Evolutionary conservation across 2,113 vertebrate genomes (phyloP), one percentile per base, ranked within the genome.

Genomic region (Apaloderma vittatum): DNA sequence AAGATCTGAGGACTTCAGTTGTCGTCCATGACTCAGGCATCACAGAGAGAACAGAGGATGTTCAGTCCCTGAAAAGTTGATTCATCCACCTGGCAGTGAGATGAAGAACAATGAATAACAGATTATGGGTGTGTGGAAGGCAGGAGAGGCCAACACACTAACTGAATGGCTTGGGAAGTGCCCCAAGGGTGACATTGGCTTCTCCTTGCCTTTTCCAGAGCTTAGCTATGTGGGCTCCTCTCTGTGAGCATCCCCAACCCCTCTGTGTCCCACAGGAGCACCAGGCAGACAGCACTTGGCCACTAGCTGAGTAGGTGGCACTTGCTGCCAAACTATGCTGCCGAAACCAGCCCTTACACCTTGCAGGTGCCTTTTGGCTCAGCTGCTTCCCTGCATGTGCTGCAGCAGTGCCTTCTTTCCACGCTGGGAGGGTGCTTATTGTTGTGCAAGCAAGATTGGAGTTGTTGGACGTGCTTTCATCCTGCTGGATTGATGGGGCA

Each of bases 31-130:
- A 95, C 62, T 96, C 21, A 19, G 62, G 85, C 63, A 79, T 83
- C 81, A 76, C 7, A 2, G 48, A 29, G 58, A 92, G 54, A 89
- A 74, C 21, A 75, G 79, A 97, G 87, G 79, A 73, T 43, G 65
- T 94, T 91, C 84, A 91, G 63, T 91, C n/a, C 51, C 94, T 85
- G 94, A 85, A 86, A 93, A 77, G 40, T 82, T 87, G 91, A 34
- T 93, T 90, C 29, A 83, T 75, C 57, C 27, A 72, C 90, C 89
- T 97, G 92, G 48, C 90, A 71, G 40, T 26, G 77, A 93, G 81
- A 55, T 94, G 76, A 78, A 88, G 70, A 83, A 57, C 59, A 82
- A 77, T 58, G 61, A 85, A 12, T 89, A 93, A 90, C 67, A 92
- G 49, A 68, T 70, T 91, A 88, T 86, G 85, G 76, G 63, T 49